Percentiles rank a stretch among this genome's conserved stretches.
Conservation (phyloP, 2,113 vertebrate species). For the Daubentonia madagascariensis region DNA sequence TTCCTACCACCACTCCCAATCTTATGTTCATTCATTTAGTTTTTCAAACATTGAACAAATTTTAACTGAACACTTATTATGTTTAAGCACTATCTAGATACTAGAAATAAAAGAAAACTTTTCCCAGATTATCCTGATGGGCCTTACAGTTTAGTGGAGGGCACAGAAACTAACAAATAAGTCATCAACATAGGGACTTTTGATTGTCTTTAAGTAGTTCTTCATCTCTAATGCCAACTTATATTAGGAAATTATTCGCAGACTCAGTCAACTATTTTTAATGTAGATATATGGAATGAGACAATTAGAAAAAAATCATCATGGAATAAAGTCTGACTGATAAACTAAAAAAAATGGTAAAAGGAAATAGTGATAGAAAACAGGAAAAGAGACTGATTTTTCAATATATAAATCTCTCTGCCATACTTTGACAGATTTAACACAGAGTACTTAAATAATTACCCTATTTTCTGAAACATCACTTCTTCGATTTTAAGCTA, state of each 20-base stretch:
- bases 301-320: not conserved
- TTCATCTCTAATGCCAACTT: not conserved
- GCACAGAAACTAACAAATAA: not conserved
- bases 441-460: not conserved
- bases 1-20: not conserved
- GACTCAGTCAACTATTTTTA: not conserved
- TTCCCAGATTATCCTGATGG: not conserved
- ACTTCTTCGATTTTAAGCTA: not conserved
- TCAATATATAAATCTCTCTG: not conserved
- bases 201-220: not conserved
- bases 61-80: not conserved
- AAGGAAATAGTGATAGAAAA: not conserved
- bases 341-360: not conserved
- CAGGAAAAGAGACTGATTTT: not conserved
- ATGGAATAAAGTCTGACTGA: not conserved
- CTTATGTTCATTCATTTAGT: not conserved
- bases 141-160: not conserved
- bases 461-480: not conserved
- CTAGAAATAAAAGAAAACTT: not conserved
- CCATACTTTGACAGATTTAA: not conserved
- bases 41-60: not conserved
- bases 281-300: not conserved
- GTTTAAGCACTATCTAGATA: not conserved
- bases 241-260: not conserved
- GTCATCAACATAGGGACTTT: not conserved